phyloP scores from a whole-genome alignment of 2,888 invertebrate species.

The Tanypteryx hageni region DNA sequence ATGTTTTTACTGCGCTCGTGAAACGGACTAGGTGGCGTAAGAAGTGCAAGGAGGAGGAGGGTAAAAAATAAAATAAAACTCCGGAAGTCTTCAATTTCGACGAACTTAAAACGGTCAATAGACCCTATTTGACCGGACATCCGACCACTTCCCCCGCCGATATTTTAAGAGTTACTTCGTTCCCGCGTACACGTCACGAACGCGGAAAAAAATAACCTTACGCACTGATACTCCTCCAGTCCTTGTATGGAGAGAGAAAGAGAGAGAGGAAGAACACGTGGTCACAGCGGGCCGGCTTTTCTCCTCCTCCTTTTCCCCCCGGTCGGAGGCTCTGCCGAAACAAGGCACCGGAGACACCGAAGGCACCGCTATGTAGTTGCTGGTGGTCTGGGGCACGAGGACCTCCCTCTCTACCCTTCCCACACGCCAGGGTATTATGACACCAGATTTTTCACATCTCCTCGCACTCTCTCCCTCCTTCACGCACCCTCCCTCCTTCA shows the following conservation, averaged over 20 bases:
- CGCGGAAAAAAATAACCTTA: background rate
- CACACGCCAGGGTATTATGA: background rate
- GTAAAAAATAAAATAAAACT: too few relatives aligned
- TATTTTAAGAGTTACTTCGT: background rate
- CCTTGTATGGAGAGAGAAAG: too few relatives aligned
- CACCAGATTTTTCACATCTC: background rate
- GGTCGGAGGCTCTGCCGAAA: background rate
- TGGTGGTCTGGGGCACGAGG: background rate
- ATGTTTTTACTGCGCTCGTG: constrained; percentile 9
- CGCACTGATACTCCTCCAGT: background rate
- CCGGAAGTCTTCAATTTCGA: background rate
- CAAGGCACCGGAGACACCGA: background rate
- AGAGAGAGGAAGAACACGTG: background rate
- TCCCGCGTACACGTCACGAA: background rate
- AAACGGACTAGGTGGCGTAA: background rate
- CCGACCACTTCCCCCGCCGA: too few relatives aligned
- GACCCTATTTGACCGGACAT: background rate
- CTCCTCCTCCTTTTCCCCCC: too few relatives aligned
- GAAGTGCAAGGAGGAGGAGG: background rate
- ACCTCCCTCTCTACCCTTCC: background rate
- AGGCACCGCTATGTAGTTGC: background rate
- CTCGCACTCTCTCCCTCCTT: too few relatives aligned
- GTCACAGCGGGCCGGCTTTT: background rate
- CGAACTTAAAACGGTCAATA: background rate
- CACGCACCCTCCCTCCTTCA: too few relatives aligned